phyloP scores from a whole-genome alignment of 2,113 vertebrate genomes.

The Ranitomeya variabilis region DNA sequence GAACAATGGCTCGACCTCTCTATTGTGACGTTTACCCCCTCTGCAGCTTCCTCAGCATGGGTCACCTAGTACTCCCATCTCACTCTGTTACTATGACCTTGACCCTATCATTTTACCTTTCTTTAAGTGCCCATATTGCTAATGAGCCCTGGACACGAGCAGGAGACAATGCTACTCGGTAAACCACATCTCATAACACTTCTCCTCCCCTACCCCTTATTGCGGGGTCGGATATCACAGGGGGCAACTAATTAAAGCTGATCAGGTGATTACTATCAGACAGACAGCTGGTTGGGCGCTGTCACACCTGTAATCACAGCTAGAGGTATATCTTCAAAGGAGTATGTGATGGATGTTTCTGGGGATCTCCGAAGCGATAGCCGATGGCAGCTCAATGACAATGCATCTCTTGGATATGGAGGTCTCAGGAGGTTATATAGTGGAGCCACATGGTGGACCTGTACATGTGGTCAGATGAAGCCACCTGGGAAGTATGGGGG shows the following conservation, averaged over 20 bases:
- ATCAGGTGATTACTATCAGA: not conserved
- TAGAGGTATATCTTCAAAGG: not conserved
- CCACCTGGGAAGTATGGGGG: too few relatives aligned
- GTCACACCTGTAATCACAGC: not conserved
- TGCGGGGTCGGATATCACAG: not conserved
- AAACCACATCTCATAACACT: not conserved
- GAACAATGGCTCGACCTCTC: not conserved
- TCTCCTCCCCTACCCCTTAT: not conserved
- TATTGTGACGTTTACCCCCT: not conserved
- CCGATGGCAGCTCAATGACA: not conserved
- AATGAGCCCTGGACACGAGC: conserved; percentile 18
- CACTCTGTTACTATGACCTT: not conserved
- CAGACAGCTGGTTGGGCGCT: not conserved
- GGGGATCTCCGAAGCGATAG: not conserved
- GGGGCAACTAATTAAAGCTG: not conserved
- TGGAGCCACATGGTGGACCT: too few relatives aligned
- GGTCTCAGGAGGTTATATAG: too few relatives aligned
- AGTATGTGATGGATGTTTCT: not conserved
- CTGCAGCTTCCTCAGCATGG: not conserved
- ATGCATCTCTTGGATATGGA: too few relatives aligned
- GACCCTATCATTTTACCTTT: not conserved
- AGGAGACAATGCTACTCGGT: not conserved
- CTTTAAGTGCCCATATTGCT: not conserved
- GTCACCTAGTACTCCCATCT: not conserved
- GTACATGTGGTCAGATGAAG: too few relatives aligned